A percentile compares a stretch with the other conserved stretches of the same genome.
Evolutionary conservation across 2,888 invertebrate species (phyloP).

Genomic region (Athalia circularis): DNA sequence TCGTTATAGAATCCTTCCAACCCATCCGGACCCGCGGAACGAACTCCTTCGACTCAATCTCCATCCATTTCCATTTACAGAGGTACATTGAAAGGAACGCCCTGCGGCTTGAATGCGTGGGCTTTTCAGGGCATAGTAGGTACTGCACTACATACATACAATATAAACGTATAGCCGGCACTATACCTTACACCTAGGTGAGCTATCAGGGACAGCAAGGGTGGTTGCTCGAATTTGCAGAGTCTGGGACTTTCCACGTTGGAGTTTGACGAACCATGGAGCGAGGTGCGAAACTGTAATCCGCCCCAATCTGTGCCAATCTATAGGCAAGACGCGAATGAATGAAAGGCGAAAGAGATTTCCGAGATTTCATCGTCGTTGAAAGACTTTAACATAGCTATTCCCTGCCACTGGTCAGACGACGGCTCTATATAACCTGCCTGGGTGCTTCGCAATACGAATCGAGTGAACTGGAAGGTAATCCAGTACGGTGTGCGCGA

Average conservation of each 20-base stretch:
- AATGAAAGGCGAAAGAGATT: conserved; percentile 38
- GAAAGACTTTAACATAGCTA: background rate
- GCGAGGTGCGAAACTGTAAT: conserved; percentile 40
- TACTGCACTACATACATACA: conserved; percentile 28
- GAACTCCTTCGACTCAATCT: conserved; percentile 56
- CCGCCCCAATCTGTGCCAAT: conserved; percentile 35
- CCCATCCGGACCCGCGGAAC: conserved; percentile 34
- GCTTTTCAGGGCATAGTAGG: conserved; percentile 31
- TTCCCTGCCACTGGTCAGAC: conserved; percentile 27
- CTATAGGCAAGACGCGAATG: conserved; percentile 33
- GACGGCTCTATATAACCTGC: background rate
- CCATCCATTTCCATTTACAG: conserved; percentile 60
- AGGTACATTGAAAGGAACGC: conserved; percentile 52
- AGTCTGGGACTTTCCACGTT: background rate
- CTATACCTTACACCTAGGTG: conserved; percentile 2
- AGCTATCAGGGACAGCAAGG: conserved; percentile 18
- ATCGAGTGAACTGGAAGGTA: conserved; percentile 8
- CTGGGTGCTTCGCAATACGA: background rate
- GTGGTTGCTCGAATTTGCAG: conserved; percentile 1
- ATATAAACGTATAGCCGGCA: background rate
- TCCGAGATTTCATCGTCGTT: conserved; percentile 27
- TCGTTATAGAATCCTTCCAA: conserved; percentile 42
- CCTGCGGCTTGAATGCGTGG: conserved; percentile 49
- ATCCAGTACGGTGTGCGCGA: background rate
- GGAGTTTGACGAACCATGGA: conserved; percentile 6